Evolutionary conservation across 2,797 vertebrate species (phyloP).

Genomic region (Sparidentex hasta): DNA sequence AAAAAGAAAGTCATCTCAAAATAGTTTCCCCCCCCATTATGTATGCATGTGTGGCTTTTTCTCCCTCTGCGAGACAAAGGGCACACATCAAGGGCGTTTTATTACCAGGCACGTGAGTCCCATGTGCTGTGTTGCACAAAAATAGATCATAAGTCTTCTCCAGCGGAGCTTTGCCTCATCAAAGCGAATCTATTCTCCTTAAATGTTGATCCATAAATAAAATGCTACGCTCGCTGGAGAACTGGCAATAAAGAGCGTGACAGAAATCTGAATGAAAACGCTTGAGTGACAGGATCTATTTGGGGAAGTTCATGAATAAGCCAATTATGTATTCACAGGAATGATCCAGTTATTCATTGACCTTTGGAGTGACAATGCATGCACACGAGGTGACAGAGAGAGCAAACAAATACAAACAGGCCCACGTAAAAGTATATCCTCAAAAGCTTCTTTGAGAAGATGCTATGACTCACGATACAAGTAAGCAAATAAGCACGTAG

Average conservation of each 20-base stretch:
- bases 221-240: conserved; percentile 44
- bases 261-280: conserved; percentile 61
- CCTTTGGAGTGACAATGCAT: conserved; percentile 56
- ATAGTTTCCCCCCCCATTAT: conserved; percentile 71
- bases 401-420: conserved; percentile 28
- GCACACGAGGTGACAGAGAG: conserved; percentile 13
- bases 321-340: conserved; percentile 65
- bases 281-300: conserved; percentile 68
- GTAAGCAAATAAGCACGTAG: conserved; percentile 9
- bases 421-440: not conserved
- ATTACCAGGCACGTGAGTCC: conserved; percentile 73
- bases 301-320: conserved; percentile 68
- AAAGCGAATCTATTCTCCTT: conserved; percentile 69
- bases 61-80: conserved; percentile 68
- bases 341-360: conserved; percentile 61
- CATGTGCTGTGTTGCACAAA: conserved; percentile 62
- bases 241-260: conserved; percentile 40
- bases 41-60: conserved; percentile 74
- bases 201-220: conserved; percentile 78
- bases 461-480: conserved; percentile 1
- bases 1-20: conserved; percentile 68
- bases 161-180: conserved; percentile 65
- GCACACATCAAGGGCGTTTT: conserved; percentile 75
- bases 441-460: conserved; percentile 16
- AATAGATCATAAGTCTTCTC: conserved; percentile 75